These are phyloP conservation scores for Hesperia comma DNA, from an alignment of 2,888 invertebrate genomes.

Conservation along the genomic window DNA sequence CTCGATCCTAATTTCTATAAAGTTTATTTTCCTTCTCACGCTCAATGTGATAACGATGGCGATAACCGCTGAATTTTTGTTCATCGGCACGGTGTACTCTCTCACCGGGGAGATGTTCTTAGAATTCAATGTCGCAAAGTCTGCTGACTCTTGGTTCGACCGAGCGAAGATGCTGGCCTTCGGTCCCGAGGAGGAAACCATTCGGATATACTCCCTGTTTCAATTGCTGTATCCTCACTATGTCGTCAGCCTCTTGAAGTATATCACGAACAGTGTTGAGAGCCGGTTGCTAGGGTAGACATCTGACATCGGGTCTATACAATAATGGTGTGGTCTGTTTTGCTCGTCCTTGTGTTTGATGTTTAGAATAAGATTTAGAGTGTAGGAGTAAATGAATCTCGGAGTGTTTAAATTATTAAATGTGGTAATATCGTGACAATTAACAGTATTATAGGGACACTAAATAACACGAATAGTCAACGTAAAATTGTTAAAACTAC, in stretches of 20 bases:
- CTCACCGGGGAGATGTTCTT: conserved; percentile 59
- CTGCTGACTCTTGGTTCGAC: conserved; percentile 57
- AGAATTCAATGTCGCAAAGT: conserved; percentile 55
- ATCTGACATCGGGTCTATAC: too few relatives aligned
- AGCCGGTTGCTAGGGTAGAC: background rate
- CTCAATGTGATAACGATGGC: conserved; percentile 55
- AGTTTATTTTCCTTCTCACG: conserved; percentile 55
- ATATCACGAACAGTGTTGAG: conserved; percentile 44
- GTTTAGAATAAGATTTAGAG: background rate
- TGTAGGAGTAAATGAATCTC: conserved; percentile 3
- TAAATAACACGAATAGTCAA: too few relatives aligned
- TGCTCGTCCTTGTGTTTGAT: conserved; percentile 23
- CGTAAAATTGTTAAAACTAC: too few relatives aligned
- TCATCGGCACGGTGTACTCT: conserved; percentile 53
- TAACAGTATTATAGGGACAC: too few relatives aligned
- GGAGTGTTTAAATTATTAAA: background rate
- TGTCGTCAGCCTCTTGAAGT: conserved; percentile 58
- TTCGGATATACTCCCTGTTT: conserved; percentile 58
- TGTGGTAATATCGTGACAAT: background rate
- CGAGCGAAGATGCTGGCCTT: conserved; percentile 53
- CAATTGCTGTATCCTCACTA: conserved; percentile 58
- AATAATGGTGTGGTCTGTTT: background rate
- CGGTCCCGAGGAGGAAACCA: conserved; percentile 56
- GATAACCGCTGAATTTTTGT: conserved; percentile 56
- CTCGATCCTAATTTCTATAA: conserved; percentile 49